Evolutionary conservation across 1,140 invertebrate genomes (phyloP), one percentile per base, ranked within the genome.

Genomic region (Bilobella aurantiaca): DNA sequence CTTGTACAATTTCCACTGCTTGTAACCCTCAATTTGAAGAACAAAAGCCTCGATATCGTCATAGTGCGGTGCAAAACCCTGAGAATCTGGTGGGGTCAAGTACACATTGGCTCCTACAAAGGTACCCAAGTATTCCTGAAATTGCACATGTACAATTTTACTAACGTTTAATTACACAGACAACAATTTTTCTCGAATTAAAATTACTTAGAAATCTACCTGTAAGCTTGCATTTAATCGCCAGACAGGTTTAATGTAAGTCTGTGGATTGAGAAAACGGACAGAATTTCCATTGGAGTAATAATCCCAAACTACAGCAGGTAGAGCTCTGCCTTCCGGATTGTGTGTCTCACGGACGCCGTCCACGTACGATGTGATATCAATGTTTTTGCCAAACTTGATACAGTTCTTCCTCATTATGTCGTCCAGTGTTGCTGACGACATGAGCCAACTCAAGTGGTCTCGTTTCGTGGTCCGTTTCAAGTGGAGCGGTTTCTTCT

Each of bases 11-110:
- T 85, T 87, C 96, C 96, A 99, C 67, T 86, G 82, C 78, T 99
- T 98, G 73, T 87, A 87, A 0, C 96, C 96, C 81, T 98, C 96
- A 5, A 97, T 77, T 80, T 99, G 96, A 42, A 99, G 75, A 63
- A 99, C 86, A 77, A 99, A 98, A 18, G 95, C 96, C 81, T 99
- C 96, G 72, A 98, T 98, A 75, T 99, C 96, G 81, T 99, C 96
- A 78, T 89, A 98, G 79, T 98, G 95, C 0, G 96, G 95, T 1
- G 96, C 95, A 82, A 98, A 98, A 0, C 96, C 95, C 82, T 98
- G 94, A 73, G 89, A 89, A 63, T 88, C 87, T 8, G 93, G 86
- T 18, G 96, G 96, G n/a, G 96, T 98, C 56, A 98, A 77, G 76
- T 98, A 98, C 79, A 87, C 83, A 84, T 98, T 98, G 1, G 91